Conservation (phyloP, 2,113 vertebrate genomes). For the Oreochromis niloticus region DNA sequence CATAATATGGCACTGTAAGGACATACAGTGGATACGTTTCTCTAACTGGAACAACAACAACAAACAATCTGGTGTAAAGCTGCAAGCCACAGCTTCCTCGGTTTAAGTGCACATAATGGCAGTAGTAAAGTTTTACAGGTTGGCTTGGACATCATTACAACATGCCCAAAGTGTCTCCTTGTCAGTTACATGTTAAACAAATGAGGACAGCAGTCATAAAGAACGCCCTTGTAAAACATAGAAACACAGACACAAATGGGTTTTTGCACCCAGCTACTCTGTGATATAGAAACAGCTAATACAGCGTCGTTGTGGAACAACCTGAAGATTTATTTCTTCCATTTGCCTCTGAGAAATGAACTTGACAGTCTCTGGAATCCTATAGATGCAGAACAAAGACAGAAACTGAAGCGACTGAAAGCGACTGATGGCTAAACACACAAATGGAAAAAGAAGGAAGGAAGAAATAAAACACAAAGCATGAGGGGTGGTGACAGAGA, state of each 20-base stretch:
- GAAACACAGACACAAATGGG: background rate
- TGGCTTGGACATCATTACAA: slow-evolving; percentile 59
- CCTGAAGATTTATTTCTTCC: background rate
- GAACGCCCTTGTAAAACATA: slow-evolving; percentile 34
- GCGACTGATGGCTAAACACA: background rate
- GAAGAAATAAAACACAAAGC: slow-evolving; percentile 2
- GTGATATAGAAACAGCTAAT: background rate
- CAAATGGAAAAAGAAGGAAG: background rate
- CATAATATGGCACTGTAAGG: background rate
- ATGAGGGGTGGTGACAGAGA: background rate
- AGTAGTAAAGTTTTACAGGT: slow-evolving; percentile 71
- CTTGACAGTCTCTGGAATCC: slow-evolving; percentile 16
- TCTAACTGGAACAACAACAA: slow-evolving; percentile 25
- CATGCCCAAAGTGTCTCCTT: slow-evolving; percentile 35
- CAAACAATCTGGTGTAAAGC: slow-evolving; percentile 4
- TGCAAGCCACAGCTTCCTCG: slow-evolving; percentile 26
- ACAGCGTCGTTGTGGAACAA: background rate
- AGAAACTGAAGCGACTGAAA: background rate
- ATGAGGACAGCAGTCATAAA: slow-evolving; percentile 46
- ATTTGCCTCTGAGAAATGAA: slow-evolving; percentile 15
- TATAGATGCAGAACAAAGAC: slow-evolving; percentile 19
- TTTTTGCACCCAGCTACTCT: background rate
- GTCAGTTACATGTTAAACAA: slow-evolving; percentile 58
- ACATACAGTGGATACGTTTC: slow-evolving; percentile 18
- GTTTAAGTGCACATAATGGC: slow-evolving; percentile 67